Base-by-base conservation (phyloP, 2,888 invertebrate genomes). In the Leptopterna dolabrata region DNA sequence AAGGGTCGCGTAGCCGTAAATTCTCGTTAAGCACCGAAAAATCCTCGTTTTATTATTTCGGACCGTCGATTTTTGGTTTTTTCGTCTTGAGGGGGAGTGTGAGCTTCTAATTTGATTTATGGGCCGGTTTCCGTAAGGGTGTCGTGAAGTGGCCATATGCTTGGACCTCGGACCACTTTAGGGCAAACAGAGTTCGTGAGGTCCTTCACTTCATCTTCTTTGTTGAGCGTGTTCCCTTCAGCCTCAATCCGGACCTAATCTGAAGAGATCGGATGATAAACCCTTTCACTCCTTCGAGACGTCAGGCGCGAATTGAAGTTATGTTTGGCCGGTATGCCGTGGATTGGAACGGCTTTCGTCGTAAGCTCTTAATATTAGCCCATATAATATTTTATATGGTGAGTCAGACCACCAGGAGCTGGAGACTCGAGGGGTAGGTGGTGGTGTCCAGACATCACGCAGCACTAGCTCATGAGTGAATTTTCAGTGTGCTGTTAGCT, bases 61-160 rank as follows among this genome's bases (percentile, higher is more conserved):
- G n/a, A 29, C 29, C 71, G 29, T 1, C 71, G 71, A 29, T 55
- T 55, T 55, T 55, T 55, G 16, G 19, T 19, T 55, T 19, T n/a
- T 14, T 6, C 19, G 29, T 71, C n/a, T n/a, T n/a, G n/a, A n/a
- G 29, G 71, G 29, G 71, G 71, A 71, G 71, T 71, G 70, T 71
- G 36, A 29, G 71, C 29, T 71, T 71, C 71, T 71, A 71, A 71
- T 71, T 71, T 71, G 71, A 71, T 71, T 71, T 71, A 71, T 9
- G 71, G 29, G 11, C 30, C 30, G 70, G 9, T 11, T 45, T 45
- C 45, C 19, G 2, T 71, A 4, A 36, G 29, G 71, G 29, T 71
- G 29, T 29, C 71, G 71, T 29, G 36, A n/a, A 71, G 14, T 36
- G 71, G 29, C 29, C 55, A 55, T 19, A 55, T 19, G 55, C 55